Evolutionary conservation across 2,113 vertebrate species (phyloP).

Genomic region (Rynchops niger): DNA sequence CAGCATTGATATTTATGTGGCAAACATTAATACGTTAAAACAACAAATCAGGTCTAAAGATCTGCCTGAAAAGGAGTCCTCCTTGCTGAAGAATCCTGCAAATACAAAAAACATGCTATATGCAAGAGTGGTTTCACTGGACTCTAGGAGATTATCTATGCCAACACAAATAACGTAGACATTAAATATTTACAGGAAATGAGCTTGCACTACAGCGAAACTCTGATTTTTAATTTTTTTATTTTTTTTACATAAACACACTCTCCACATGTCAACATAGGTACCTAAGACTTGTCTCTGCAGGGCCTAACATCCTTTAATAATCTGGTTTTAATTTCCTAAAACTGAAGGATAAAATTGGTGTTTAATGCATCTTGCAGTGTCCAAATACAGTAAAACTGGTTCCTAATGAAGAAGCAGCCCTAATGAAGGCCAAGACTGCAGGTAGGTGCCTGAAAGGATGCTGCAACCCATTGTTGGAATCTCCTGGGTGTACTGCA

Average conservation of each 20-base stretch:
- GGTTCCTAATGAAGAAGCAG: background rate
- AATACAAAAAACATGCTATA: background rate
- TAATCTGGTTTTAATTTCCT: background rate
- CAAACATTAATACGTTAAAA: background rate
- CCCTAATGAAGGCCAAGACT: background rate
- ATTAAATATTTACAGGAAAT: constrained; percentile 19
- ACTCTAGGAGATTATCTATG: background rate
- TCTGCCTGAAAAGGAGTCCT: background rate
- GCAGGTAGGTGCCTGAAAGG: background rate
- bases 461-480: background rate
- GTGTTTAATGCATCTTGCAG: background rate
- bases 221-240: too few species aligned
- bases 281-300: background rate
- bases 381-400: background rate
- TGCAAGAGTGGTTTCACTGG: background rate
- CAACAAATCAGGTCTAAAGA: background rate
- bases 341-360: background rate
- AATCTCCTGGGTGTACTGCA: background rate
- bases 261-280: background rate
- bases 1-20: background rate
- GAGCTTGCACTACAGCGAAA: background rate
- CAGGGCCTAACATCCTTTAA: background rate
- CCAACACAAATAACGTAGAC: background rate
- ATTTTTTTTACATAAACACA: background rate
- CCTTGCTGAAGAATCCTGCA: background rate